Evolutionary conservation across 2,888 invertebrate species (phyloP).

Genomic region (Ophion ellenae): DNA sequence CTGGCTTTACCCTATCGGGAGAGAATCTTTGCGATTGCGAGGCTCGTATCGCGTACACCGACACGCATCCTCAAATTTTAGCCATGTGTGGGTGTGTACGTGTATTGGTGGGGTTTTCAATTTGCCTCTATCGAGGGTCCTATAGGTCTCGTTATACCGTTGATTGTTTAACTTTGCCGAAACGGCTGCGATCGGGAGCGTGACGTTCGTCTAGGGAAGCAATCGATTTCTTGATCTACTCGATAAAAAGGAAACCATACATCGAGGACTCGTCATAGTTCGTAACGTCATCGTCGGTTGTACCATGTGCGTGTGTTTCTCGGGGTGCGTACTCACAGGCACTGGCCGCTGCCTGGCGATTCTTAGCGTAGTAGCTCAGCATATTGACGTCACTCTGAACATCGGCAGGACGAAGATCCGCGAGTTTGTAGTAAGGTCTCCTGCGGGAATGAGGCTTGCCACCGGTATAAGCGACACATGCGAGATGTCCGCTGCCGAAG

Average conservation of each 20-base stretch:
- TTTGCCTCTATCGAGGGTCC: slow-evolving; percentile 21
- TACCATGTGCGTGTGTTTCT: background rate
- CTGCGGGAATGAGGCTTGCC: slow-evolving; percentile 91
- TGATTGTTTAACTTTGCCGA: slow-evolving; percentile 1
- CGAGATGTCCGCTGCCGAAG: slow-evolving; percentile 91
- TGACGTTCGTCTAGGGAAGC: slow-evolving; percentile 48
- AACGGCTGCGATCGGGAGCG: slow-evolving; percentile 34
- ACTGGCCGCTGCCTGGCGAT: slow-evolving; percentile 88
- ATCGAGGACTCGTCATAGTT: slow-evolving; percentile 41
- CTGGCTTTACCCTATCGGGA: background rate
- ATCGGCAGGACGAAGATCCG: slow-evolving; percentile 87
- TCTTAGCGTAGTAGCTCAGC: slow-evolving; percentile 94
- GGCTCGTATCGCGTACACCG: slow-evolving; percentile 34
- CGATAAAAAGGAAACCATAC: background rate
- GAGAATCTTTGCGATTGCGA: slow-evolving; percentile 31
- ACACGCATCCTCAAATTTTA: slow-evolving; percentile 58
- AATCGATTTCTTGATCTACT: background rate
- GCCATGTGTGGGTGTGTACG: slow-evolving; percentile 46
- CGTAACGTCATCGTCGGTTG: slow-evolving; percentile 7
- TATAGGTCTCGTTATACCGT: slow-evolving; percentile 1
- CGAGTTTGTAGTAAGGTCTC: slow-evolving; percentile 88
- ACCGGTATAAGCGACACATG: slow-evolving; percentile 93
- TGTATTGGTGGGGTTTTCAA: slow-evolving; percentile 33
- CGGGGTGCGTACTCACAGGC: slow-evolving; percentile 79
- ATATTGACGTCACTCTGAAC: slow-evolving; percentile 94